These are phyloP conservation scores for Bradypodion pumilum DNA, from an alignment of 2,797 vertebrate species.

Conservation along the genomic window DNA sequence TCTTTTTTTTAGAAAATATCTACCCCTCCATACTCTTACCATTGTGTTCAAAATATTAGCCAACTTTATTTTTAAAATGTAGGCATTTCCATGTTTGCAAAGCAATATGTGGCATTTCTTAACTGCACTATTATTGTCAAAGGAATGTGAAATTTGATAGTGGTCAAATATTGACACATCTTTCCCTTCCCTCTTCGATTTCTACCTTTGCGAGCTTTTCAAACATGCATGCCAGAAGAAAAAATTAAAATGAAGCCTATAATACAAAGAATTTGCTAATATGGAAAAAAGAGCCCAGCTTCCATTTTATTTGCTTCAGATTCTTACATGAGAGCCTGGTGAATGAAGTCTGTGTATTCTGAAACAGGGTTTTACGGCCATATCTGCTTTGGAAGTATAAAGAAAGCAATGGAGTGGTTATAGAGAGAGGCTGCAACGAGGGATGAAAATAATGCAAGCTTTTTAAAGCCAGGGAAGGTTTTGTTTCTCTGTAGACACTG, in stretches of 20 bases:
- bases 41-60: slow-evolving; percentile 4
- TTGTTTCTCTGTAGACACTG: background rate
- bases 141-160: slow-evolving; percentile 33
- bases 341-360: background rate
- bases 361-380: background rate
- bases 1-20: background rate
- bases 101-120: background rate
- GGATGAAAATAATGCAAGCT: background rate
- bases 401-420: background rate
- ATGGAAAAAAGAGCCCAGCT: too few relatives aligned
- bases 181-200: background rate
- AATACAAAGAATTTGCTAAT: background rate
- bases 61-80: slow-evolving; percentile 1
- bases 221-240: background rate
- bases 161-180: slow-evolving; percentile 27
- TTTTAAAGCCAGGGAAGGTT: too few relatives aligned
- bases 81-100: background rate
- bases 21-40: background rate
- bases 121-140: slow-evolving; percentile 16
- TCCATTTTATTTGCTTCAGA: background rate
- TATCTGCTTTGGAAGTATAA: background rate
- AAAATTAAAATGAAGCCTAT: background rate
- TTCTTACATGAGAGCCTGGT: background rate
- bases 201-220: background rate
- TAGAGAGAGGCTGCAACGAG: background rate